Base-by-base conservation (phyloP, 2,888 invertebrate genomes). In the Trichopria drosophilae region DNA sequence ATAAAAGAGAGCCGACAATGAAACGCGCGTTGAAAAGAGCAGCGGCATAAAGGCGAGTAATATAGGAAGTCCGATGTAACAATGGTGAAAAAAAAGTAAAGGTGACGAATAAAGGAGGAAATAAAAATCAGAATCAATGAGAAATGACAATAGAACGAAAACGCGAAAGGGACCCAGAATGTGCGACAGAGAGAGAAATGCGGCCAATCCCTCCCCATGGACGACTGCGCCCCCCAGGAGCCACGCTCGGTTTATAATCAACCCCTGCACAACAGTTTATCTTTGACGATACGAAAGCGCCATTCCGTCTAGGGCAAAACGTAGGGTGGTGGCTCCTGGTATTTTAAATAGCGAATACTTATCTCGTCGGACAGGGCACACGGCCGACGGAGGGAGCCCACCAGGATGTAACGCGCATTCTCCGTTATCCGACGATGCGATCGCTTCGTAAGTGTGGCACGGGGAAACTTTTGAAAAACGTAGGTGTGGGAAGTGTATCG, bases 321-420 rank as follows among this genome's bases (percentile, higher is more conserved):
- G 34, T 47, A 53, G 60, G 64, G 51, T 56, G 53, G 53, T 51
- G 63, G 64, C 66, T 60, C 61, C 67, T 66, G 69, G 72, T 71
- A 71, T 72, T 72, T 72, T 72, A 71, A 72, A 72, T 68, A 72
- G 69, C 66, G 63, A 70, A 69, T 68, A 70, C 71, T 71, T 72
- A 66, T 66, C 65, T 60, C 32, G 26, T 22, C 34, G 55, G 43
- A 47, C 57, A 20, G 19, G 40, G 47, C 13, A 50, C 43, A 36
- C 26, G 45, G 34, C 41, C 39, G 37, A 19, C 35, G 46, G 40
- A 42, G 51, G 24, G 26, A 43, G 51, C 52, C 39, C 39, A 51
- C 23, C 20, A 37, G 32, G 49, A 52, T 58, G 55, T 57, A 42
- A 45, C 50, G 49, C 37, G 55, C 57, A 58, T 57, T n/a, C n/a